These are phyloP conservation scores for Pangasius mekongensis DNA, from an alignment of 2,797 vertebrate genomes.

Conservation along the genomic window DNA sequence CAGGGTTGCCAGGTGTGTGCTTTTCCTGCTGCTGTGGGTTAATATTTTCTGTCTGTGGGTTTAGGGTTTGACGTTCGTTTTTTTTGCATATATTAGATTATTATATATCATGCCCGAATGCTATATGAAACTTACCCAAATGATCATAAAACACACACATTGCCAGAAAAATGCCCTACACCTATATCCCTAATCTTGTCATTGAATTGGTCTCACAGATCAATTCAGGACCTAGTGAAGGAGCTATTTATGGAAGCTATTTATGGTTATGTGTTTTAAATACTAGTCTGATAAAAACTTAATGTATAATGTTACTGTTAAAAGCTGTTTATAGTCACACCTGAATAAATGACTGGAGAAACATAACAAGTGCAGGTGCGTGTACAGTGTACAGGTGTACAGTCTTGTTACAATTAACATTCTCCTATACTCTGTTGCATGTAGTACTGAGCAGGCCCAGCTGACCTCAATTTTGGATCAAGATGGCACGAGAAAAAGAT, in stretches of 20 bases:
- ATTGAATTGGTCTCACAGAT: not conserved
- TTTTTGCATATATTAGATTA: not conserved
- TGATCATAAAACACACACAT: not conserved
- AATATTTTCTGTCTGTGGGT: not conserved
- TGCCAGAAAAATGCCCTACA: not conserved
- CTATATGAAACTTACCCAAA: not conserved
- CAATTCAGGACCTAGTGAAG: not conserved
- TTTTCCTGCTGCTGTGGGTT: not conserved
- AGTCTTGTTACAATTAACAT: not conserved
- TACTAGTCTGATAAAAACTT: not conserved
- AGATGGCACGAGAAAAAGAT: not conserved
- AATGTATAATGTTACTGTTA: not conserved
- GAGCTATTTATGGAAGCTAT: not conserved
- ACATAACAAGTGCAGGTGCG: not conserved
- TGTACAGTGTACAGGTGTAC: not conserved
- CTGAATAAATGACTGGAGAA: not conserved
- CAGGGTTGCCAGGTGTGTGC: slow-evolving; percentile 6
- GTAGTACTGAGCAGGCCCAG: not conserved
- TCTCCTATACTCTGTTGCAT: not conserved
- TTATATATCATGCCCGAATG: not conserved
- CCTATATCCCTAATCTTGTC: not conserved
- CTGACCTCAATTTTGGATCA: not conserved
- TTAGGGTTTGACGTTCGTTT: not conserved
- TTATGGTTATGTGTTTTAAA: not conserved
- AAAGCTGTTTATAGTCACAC: not conserved